These are phyloP conservation scores for Alfaro cultratus DNA, from an alignment of 2,797 vertebrate genomes.

Conservation along the genomic window DNA sequence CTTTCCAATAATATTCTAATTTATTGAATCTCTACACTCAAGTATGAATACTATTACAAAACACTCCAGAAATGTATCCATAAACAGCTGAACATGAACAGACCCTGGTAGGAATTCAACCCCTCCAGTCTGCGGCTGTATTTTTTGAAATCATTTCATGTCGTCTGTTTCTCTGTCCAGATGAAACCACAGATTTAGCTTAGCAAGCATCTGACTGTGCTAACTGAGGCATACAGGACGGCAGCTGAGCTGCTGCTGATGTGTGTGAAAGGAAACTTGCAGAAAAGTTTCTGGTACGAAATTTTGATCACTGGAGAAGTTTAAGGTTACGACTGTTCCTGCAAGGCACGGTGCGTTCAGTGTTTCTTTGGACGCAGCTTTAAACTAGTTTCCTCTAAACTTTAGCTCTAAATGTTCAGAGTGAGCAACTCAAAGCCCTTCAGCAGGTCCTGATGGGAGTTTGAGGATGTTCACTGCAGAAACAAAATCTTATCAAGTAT, in stretches of 20 bases:
- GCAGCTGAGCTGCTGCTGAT: not conserved
- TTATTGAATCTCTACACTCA: not conserved
- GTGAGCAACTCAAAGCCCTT: not conserved
- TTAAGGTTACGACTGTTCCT: not conserved
- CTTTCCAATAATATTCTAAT: not conserved
- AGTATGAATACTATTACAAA: not conserved
- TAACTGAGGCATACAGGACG: not conserved
- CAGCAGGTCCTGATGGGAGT: not conserved
- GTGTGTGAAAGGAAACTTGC: not conserved
- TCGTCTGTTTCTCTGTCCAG: not conserved
- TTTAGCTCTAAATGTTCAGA: not conserved
- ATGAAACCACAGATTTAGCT: not conserved
- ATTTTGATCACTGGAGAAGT: no score
- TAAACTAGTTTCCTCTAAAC: not conserved
- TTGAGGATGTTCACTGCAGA: not conserved
- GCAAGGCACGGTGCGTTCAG: not conserved
- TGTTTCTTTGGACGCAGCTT: not conserved
- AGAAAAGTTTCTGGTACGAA: not conserved
- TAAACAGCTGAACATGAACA: not conserved
- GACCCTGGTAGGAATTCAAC: not conserved
- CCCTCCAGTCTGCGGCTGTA: not conserved
- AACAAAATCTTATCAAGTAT: no score
- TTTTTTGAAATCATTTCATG: not conserved
- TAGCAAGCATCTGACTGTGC: constrained; percentile 3
- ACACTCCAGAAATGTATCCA: not conserved